Conservation (phyloP, 2,797 vertebrate species). For the Acanthopagrus latus region DNA sequence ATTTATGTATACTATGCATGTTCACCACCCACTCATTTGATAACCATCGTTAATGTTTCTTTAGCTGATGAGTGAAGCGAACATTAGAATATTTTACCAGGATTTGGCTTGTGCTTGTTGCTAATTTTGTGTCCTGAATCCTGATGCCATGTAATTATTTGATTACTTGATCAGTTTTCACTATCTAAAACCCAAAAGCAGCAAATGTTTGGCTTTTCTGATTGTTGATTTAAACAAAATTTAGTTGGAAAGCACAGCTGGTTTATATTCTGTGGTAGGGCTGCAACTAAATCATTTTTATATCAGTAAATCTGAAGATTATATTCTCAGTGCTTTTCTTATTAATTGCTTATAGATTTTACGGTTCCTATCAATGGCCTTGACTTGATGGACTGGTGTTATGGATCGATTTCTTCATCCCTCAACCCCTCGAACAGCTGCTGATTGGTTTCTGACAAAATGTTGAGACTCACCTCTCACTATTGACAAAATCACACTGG, state of each 20-base stretch:
- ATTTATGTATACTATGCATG: background rate
- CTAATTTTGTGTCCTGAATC: too few relatives aligned
- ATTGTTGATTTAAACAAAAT: too few relatives aligned
- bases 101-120: too few relatives aligned
- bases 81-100: too few relatives aligned
- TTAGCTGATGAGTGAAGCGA: too few relatives aligned
- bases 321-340: too few relatives aligned
- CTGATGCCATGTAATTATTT: background rate
- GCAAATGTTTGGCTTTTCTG: background rate
- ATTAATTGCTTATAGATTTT: background rate
- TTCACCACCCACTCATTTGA: too few relatives aligned
- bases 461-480: background rate
- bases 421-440: background rate
- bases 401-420: conserved; percentile 11
- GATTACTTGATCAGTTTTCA: background rate
- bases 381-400: conserved; percentile 26
- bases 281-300: too few relatives aligned
- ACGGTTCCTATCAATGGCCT: conserved; percentile 16
- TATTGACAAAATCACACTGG: background rate
- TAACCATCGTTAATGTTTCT: too few relatives aligned
- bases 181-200: background rate
- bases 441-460: conserved; percentile 58
- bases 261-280: too few relatives aligned
- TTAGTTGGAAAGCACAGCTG: too few relatives aligned
- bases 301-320: too few relatives aligned